Evolutionary conservation across 2,888 invertebrate genomes (phyloP).

Genomic region (Harpalus rufipes): DNA sequence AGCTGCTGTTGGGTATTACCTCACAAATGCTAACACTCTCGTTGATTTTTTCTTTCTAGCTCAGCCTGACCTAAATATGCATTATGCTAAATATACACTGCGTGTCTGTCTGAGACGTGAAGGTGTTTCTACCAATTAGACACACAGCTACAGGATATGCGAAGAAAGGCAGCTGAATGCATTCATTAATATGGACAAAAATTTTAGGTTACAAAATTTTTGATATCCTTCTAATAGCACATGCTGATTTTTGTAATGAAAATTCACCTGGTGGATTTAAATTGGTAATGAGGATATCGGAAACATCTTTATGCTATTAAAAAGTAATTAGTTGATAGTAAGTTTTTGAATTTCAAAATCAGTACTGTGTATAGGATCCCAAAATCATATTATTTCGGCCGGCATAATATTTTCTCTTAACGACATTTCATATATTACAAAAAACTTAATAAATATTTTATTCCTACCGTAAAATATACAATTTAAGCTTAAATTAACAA

Average conservation of each 20-base stretch:
- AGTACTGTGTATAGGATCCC: too few species aligned
- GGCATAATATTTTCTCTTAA: too few species aligned
- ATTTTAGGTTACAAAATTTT: neutral
- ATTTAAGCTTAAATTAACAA: too few species aligned
- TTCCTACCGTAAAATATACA: too few species aligned
- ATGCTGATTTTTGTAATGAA: neutral
- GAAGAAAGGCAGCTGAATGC: neutral
- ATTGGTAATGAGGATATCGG: neutral
- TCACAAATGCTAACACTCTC: neutral
- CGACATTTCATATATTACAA: too few species aligned
- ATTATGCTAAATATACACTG: slow-evolving; percentile 40
- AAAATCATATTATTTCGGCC: too few species aligned
- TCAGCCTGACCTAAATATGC: slow-evolving; percentile 37
- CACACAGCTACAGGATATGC: neutral
- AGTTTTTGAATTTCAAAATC: too few species aligned
- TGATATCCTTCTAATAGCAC: neutral
- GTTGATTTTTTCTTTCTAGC: slow-evolving; percentile 23
- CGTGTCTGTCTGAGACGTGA: slow-evolving; percentile 32
- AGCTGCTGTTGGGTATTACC: neutral
- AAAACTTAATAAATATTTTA: too few species aligned
- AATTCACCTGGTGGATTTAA: neutral
- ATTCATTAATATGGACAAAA: neutral
- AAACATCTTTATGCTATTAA: neutral
- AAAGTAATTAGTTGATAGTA: neutral
- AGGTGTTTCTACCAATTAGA: slow-evolving; percentile 37